Evolutionary conservation across 2,113 vertebrate genomes (phyloP).

Genomic region (Corythoichthys haematopterus): DNA sequence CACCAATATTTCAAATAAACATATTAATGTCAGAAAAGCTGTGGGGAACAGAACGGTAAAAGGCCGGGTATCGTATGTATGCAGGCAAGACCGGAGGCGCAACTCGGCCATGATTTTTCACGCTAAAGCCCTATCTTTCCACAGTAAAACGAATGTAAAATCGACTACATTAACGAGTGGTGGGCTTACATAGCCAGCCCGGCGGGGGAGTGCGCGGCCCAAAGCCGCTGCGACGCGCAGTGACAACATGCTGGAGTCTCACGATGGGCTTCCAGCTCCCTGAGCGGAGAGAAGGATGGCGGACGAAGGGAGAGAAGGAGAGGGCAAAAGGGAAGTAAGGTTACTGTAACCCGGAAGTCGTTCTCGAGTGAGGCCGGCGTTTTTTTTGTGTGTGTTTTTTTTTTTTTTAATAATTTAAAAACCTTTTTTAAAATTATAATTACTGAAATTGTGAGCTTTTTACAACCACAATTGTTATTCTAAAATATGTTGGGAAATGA

Average conservation of each 20-base stretch:
- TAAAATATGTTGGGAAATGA: too few relatives aligned
- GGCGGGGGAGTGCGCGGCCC: conserved; percentile 77
- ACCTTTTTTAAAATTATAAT: too few relatives aligned
- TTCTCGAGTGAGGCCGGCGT: conserved; percentile 2
- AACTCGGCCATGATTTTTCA: conserved; percentile 2
- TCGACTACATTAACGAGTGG: rapidly evolving
- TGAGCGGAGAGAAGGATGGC: conserved; percentile 49
- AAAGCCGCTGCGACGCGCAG: conserved; percentile 84
- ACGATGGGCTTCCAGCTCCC: conserved; percentile 33
- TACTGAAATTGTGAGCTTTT: too few relatives aligned
- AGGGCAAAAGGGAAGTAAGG: conserved; percentile 17
- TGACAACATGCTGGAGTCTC: conserved; percentile 71
- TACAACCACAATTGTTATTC: too few relatives aligned
- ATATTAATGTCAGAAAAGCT: neutral
- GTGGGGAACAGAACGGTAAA: conserved; percentile 10
- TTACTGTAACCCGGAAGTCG: conserved; percentile 54
- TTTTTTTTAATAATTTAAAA: neutral
- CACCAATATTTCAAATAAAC: neutral
- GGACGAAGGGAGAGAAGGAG: conserved; percentile 9
- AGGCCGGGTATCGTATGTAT: conserved; percentile 45
- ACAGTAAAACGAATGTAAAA: neutral
- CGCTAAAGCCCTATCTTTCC: neutral
- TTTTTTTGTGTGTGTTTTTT: neutral
- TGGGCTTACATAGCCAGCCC: conserved; percentile 79
- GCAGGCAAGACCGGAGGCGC: conserved; percentile 17